Conservation (phyloP, 1,140 invertebrate genomes). For the Drosophila arawakana region DNA sequence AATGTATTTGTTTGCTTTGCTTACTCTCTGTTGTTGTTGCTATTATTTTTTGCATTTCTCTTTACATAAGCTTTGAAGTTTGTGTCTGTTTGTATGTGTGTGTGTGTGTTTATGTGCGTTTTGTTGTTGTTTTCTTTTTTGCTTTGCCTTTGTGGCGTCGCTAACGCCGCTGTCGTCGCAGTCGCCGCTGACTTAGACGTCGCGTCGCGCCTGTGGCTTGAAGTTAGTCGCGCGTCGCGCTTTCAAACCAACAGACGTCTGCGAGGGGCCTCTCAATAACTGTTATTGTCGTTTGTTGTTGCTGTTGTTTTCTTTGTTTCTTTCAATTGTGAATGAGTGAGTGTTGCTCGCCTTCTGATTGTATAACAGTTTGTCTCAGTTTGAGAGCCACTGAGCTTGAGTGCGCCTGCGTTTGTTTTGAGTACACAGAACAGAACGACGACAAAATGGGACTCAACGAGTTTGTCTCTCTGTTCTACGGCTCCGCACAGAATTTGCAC, state of each 20-base stretch:
- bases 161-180: constrained; percentile 8
- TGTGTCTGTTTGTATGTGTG: constrained; percentile 7
- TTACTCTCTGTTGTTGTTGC: constrained; percentile 15
- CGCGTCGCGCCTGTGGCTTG: constrained; percentile 45
- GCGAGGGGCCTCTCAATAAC: constrained; percentile 11
- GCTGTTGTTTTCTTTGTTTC: not conserved
- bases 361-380: constrained; percentile 61
- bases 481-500: constrained; percentile 79
- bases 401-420: constrained; percentile 51
- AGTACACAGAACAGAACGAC: not conserved
- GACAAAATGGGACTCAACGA: constrained; percentile 75
- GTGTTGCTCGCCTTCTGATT: constrained; percentile 8
- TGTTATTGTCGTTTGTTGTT: constrained; percentile 12
- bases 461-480: constrained; percentile 80
- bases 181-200: constrained; percentile 34
- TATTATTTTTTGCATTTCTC: constrained; percentile 51
- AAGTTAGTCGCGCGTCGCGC: constrained; percentile 64
- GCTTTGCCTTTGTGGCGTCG: constrained; percentile 28
- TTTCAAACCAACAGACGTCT: constrained; percentile 68
- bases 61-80: constrained; percentile 58
- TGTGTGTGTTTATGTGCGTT: constrained; percentile 11
- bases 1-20: constrained; percentile 14
- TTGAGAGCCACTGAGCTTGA: constrained; percentile 45
- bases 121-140: constrained; percentile 36
- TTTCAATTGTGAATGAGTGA: constrained; percentile 5